Evolutionary conservation across 2,797 vertebrate genomes (phyloP), one percentile per base, ranked within the genome.

Genomic region (Urophycis tenuis): DNA sequence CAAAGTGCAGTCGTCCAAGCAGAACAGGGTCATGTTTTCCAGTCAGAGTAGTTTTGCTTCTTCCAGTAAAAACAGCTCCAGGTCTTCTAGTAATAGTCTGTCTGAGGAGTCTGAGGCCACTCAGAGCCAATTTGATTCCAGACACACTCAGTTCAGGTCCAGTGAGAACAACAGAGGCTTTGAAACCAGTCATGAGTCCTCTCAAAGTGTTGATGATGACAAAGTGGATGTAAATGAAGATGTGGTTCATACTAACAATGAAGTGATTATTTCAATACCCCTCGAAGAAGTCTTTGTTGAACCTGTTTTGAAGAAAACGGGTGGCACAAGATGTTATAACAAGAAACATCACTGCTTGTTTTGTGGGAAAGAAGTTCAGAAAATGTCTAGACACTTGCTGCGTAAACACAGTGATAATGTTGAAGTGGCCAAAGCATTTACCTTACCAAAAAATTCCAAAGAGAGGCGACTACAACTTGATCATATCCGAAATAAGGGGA

Each of bases 341-440:
- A 86, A 89, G 70, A 87, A 86, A 70, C 83, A 86, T 71, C 41
- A 64, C 29, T 85, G 84, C 73, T 80, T 87, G 3, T 5, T 87
- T 71, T 87, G 84, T 31, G 32, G 67, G 17, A 11, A 72, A 36
- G n/a, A 77, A 1, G 80, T 85, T n/a, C 81, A 85, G 35, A 86
- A 85, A 80, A 89, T 87, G 69, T 82, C 81, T 19, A 76, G 81
- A 73, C 83, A 86, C 31, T 77, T 87, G 77, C 25, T 17, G 5
- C 72, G 73, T 64, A 69, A 72, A 34, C 85, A 87, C 45, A 74
- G 3, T 2, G 77, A 87, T n/a, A 34, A 83, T n/a, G 25, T 71
- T 3, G 81, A 85, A 8, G 82, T 85, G 7, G 74, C 80, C 22
- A 87, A 80, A 76, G 81, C 77, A 1, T 81, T 77, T 0, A 71